Percentiles rank a stretch among this genome's conserved stretches.
Evolutionary conservation across 2,888 invertebrate genomes (phyloP).

Genomic region (Agrochola lychnidis): DNA sequence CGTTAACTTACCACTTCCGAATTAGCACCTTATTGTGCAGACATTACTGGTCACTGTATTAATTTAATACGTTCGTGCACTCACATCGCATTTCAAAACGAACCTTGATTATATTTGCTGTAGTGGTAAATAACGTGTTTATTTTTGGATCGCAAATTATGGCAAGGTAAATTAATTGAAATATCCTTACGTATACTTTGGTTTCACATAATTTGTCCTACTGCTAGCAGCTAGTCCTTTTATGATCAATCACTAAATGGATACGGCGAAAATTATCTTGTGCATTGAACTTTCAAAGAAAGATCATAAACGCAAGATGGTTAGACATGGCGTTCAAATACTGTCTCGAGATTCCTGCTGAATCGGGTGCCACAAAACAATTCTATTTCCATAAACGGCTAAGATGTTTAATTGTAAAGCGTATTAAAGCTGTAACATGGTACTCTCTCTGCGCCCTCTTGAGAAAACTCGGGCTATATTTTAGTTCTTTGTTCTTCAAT

Average conservation of each 20-base stretch:
- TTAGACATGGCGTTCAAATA: slow-evolving; percentile 10
- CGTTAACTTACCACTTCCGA: slow-evolving; percentile 71
- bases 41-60: slow-evolving; percentile 58
- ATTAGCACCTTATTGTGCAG: slow-evolving; percentile 77
- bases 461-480: background rate
- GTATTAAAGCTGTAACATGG: background rate
- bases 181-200: slow-evolving; percentile 3
- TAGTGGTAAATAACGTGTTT: slow-evolving; percentile 26
- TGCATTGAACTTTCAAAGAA: slow-evolving; percentile 5
- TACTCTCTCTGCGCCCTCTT: background rate
- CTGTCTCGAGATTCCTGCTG: slow-evolving; percentile 14
- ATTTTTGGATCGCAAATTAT: slow-evolving; percentile 45
- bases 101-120: slow-evolving; percentile 48
- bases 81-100: slow-evolving; percentile 39
- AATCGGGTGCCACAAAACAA: slow-evolving; percentile 12
- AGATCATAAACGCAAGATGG: slow-evolving; percentile 13
- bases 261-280: background rate
- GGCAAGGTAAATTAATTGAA: slow-evolving; percentile 48
- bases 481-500: background rate
- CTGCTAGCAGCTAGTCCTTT: background rate
- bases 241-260: background rate
- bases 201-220: slow-evolving; percentile 4
- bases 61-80: slow-evolving; percentile 44
- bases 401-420: slow-evolving; percentile 11
- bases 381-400: slow-evolving; percentile 8